Base-by-base conservation (phyloP, 2,888 invertebrate genomes). In the Smittia aterrima region DNA sequence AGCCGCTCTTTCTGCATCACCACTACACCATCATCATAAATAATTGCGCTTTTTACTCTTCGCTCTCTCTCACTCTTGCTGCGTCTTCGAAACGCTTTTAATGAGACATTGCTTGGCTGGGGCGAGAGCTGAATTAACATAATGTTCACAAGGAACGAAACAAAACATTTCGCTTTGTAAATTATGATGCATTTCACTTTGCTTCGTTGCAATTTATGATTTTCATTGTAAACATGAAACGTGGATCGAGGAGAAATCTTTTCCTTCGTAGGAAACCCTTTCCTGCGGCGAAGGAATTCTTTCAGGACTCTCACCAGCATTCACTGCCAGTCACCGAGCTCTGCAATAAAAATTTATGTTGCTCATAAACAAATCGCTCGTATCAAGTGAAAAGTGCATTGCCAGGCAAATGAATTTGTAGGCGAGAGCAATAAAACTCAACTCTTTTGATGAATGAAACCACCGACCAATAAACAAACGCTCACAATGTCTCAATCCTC, bases 381-480 rank as follows among this genome's bases (percentile, higher is more conserved):
- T 32, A 32, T 32, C 32, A 32, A 6, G 32, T 9, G 9, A 58
- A 47, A 47, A 27, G 9, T 70, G 70, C 70, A 70, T 70, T 27
- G 27, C 18, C 47, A 20, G 47, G 11, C 20, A 67, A 53, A 68
- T n/a, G 4, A 67, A 47, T 24, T n/a, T n/a, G n/a, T n/a, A n/a
- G n/a, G n/a, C n/a, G n/a, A n/a, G n/a, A n/a, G n/a, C n/a, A n/a
- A n/a, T n/a, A n/a, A n/a, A n/a, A n/a, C n/a, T n/a, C n/a, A n/a
- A n/a, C n/a, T n/a, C n/a, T n/a, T 64, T 64, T 70, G 70, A 70
- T 70, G 53, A 27, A 70, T 70, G 70, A 25, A 53, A 53, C 70
- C 47, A 70, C 25, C n/a, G 22, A 53, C 70, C 47, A 47, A 41
- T 67, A 67, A 67, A 67, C 67, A 67, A 67, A 40, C 67, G 20